Percentiles rank a stretch among this genome's conserved stretches.
phyloP scores from a whole-genome alignment of 64 coral and sea anemone species.

The Montipora capricornis region DNA sequence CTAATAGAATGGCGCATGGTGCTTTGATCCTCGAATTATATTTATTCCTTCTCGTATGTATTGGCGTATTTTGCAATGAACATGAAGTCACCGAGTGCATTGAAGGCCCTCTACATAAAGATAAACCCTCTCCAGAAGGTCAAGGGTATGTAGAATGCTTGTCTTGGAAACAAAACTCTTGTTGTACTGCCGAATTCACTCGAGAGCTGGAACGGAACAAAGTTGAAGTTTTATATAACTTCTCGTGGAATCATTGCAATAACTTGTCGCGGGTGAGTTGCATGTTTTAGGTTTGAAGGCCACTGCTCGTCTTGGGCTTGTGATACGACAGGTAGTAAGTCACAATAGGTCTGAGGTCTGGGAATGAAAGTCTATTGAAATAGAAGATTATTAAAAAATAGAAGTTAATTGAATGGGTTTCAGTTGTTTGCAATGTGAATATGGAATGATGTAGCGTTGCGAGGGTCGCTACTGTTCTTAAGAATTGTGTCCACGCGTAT shows the following conservation, averaged over 20 bases:
- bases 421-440: too few species aligned
- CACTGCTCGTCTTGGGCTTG: too few species aligned
- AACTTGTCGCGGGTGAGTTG: conserved; percentile 60
- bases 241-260: conserved; percentile 75
- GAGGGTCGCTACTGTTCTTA: too few species aligned
- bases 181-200: conserved; percentile 86
- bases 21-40: not conserved
- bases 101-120: conserved; percentile 66
- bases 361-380: too few species aligned
- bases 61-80: not conserved
- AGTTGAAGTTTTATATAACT: conserved; percentile 72
- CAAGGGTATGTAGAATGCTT: conserved; percentile 66
- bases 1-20: not conserved
- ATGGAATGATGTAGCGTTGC: too few species aligned
- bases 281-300: not conserved
- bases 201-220: conserved; percentile 37
- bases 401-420: too few species aligned
- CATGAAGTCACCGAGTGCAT: conserved; percentile 57
- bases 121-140: conserved; percentile 67
- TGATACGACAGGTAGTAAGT: too few species aligned
- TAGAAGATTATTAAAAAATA: too few species aligned
- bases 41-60: not conserved
- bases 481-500: too few species aligned
- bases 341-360: too few species aligned
- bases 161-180: conserved; percentile 77